Percentiles rank a stretch among this genome's conserved stretches.
phyloP scores from a whole-genome alignment of 2,888 invertebrate genomes.

The Zygogramma bicolorata region DNA sequence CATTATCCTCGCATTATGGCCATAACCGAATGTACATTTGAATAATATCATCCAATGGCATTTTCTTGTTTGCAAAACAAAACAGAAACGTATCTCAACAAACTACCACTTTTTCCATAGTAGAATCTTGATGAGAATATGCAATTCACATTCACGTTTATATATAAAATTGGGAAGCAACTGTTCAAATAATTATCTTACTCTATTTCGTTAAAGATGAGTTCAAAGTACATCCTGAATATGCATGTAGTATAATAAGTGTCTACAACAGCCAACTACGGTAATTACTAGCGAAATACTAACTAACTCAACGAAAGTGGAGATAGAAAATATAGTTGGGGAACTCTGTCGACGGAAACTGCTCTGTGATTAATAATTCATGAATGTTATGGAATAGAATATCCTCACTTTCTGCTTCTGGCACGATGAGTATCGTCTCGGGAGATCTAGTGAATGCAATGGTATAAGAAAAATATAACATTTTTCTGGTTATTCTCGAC shows the following conservation, averaged over 20 bases:
- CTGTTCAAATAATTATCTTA: not conserved
- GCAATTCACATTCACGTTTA: too few relatives aligned
- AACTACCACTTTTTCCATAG: too few relatives aligned
- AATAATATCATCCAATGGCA: too few relatives aligned
- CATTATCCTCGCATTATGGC: too few relatives aligned
- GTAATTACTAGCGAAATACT: not conserved
- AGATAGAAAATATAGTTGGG: not conserved
- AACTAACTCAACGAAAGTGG: not conserved
- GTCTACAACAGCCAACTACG: not conserved
- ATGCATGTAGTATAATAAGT: not conserved
- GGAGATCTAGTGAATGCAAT: not conserved
- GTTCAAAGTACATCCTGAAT: not conserved
- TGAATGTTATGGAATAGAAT: not conserved
- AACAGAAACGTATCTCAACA: too few relatives aligned
- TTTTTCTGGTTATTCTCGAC: not conserved
- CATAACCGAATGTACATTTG: too few relatives aligned
- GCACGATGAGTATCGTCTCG: not conserved
- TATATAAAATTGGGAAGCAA: not conserved
- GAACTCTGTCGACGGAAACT: not conserved
- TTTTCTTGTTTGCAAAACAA: too few relatives aligned
- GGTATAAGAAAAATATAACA: not conserved
- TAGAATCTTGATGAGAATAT: too few relatives aligned
- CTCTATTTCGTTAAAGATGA: not conserved
- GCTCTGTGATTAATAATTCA: not conserved
- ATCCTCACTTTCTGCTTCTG: not conserved